Conservation (phyloP, 2,113 vertebrate genomes). For the Pygoscelis adeliae region DNA sequence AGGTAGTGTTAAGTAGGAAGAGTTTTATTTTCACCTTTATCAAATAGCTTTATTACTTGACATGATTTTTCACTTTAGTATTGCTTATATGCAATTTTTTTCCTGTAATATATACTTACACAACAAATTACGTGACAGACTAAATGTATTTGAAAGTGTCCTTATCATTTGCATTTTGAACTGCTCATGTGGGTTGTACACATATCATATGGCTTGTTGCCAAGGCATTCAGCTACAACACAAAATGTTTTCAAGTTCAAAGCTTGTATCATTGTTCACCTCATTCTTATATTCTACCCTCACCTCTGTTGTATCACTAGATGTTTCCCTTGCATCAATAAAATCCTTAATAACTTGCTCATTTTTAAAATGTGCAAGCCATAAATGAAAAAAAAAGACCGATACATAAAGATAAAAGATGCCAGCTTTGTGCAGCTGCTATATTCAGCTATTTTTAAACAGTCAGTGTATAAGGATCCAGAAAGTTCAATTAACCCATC, state of each 20-base stretch:
- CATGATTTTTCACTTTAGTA: not conserved
- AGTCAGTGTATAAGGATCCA: not conserved
- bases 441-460: slow-evolving; percentile 24
- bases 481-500: slow-evolving; percentile 22
- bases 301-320: not conserved
- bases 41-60: not conserved
- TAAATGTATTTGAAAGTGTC: slow-evolving; percentile 22
- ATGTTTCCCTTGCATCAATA: not conserved
- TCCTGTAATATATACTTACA: not conserved
- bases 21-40: not conserved
- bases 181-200: not conserved
- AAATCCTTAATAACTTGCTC: slow-evolving; percentile 13
- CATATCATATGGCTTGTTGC: not conserved
- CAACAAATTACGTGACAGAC: not conserved
- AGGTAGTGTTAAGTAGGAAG: not conserved
- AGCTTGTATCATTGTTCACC: slow-evolving; percentile 7
- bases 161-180: slow-evolving; percentile 39
- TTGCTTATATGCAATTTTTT: not conserved
- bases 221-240: slow-evolving; percentile 5
- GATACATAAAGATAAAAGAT: not conserved
- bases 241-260: slow-evolving; percentile 42
- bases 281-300: not conserved
- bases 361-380: not conserved
- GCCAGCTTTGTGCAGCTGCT: not conserved
- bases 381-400: not conserved